Evolutionary conservation across 2,797 vertebrate genomes (phyloP), one percentile per base, ranked within the genome.

Genomic region (Hypotaenidia okinawae): DNA sequence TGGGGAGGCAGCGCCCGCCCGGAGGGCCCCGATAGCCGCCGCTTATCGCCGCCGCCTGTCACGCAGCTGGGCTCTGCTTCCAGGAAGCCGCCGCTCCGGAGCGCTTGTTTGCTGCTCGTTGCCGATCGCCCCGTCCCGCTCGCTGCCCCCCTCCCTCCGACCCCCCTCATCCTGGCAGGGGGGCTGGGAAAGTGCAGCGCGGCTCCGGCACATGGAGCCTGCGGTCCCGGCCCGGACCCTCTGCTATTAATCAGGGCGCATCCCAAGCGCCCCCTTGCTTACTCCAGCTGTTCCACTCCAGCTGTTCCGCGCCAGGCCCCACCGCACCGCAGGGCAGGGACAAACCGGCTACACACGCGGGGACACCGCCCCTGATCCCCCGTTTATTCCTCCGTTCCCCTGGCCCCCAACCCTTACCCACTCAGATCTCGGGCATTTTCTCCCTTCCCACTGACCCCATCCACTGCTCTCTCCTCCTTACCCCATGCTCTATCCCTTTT

Each of bases 171-270:
- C 74, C 96, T 95, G 97, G 97, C 97, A 84, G 87, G 88, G 94
- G 93, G 91, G 96, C 89, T 89, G 92, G 95, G 97, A 79, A 89
- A 55, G 96, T 64, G 78, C 92, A n/a, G 95, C 96, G 85, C 92
- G 89, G 91, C 96, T 91, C 83, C 92, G 94, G 96, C 96, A 70
- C 91, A 73, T 35, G 87, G 97, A 90, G 94, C 84, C 68, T 66
- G 93, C 91, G 96, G 93, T 94, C 90, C 73, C 91, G 96, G 96
- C 95, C 97, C 92, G 96, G 96, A 89, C 95, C 94, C 96, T 92
- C 93, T 80, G 82, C 92, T 85, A 67, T 87, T 95, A 81, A 92
- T 93, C 97, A 73, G 59, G 24, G 74, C 95, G 96, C 97, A 87
- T 96, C 96, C 93, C 96, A 16, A 54, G 93, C 85, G 80, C 83